Conservation (phyloP, 2,113 vertebrate species). For the Todiramphus chloris region DNA sequence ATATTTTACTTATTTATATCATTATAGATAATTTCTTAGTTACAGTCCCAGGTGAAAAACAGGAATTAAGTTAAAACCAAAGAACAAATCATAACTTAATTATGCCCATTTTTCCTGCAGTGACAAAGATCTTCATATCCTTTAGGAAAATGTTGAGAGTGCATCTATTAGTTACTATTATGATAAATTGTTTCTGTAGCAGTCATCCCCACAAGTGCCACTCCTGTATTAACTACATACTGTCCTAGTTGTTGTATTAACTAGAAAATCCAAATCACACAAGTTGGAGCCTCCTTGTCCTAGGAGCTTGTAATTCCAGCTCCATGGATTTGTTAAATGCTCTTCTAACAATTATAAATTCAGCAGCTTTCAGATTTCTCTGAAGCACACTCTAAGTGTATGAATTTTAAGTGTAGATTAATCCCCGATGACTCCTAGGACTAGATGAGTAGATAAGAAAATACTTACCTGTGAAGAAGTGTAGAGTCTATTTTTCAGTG, state of each 20-base stretch:
- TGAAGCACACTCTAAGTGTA: neutral
- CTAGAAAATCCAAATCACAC: neutral
- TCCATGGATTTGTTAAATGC: neutral
- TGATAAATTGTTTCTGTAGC: neutral
- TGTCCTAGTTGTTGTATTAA: neutral
- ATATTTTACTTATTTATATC: neutral
- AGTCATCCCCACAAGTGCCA: neutral
- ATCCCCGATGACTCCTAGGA: neutral
- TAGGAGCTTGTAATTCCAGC: neutral
- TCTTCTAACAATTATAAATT: neutral
- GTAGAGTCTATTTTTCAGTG: rapidly evolving
- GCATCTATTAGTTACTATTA: neutral
- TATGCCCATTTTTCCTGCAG: neutral
- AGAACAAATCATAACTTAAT: neutral
- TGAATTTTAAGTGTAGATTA: neutral
- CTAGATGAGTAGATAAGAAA: neutral
- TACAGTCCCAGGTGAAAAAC: neutral
- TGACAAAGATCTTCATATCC: neutral
- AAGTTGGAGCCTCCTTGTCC: neutral
- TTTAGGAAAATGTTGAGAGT: neutral
- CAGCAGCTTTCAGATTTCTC: neutral
- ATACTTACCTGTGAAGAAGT: neutral
- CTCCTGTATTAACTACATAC: neutral
- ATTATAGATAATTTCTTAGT: neutral
- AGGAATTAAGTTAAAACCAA: neutral